phyloP scores from a whole-genome alignment of 2,797 vertebrate species.

The Kryptolebias ocellatus region DNA sequence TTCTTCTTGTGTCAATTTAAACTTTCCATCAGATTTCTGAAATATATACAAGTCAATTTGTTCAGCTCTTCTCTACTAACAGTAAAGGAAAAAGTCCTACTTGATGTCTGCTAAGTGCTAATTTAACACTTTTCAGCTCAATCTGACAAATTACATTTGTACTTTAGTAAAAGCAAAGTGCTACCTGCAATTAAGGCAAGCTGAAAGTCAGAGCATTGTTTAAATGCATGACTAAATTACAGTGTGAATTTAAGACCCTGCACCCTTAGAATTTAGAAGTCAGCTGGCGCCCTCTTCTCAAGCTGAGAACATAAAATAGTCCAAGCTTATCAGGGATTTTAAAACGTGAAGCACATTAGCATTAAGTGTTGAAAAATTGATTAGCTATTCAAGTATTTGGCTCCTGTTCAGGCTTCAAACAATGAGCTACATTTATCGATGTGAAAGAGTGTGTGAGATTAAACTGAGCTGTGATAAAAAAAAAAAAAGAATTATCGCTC shows the following conservation, averaged over 20 bases:
- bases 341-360: constrained; percentile 41
- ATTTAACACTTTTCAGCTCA: too few species aligned
- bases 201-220: neutral
- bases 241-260: neutral
- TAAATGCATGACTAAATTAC: constrained; percentile 18
- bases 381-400: constrained; percentile 49
- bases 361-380: constrained; percentile 28
- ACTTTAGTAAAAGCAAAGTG: neutral
- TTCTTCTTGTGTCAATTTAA: neutral
- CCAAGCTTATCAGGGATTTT: constrained; percentile 29
- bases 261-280: constrained; percentile 10
- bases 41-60: neutral
- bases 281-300: neutral
- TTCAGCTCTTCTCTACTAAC: too few species aligned
- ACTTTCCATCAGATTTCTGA: neutral
- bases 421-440: constrained; percentile 7
- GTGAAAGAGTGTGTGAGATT: constrained; percentile 1
- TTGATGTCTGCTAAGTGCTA: too few species aligned
- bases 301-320: constrained; percentile 31
- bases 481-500: constrained; percentile 17
- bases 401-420: constrained; percentile 42
- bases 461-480: constrained; percentile 26
- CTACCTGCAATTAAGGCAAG: neutral
- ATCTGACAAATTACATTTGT: too few species aligned
- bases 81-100: too few species aligned